Evolutionary conservation across 2,888 invertebrate species (phyloP), one percentile per base, ranked within the genome.

Genomic region (Rhogogaster chlorosoma): DNA sequence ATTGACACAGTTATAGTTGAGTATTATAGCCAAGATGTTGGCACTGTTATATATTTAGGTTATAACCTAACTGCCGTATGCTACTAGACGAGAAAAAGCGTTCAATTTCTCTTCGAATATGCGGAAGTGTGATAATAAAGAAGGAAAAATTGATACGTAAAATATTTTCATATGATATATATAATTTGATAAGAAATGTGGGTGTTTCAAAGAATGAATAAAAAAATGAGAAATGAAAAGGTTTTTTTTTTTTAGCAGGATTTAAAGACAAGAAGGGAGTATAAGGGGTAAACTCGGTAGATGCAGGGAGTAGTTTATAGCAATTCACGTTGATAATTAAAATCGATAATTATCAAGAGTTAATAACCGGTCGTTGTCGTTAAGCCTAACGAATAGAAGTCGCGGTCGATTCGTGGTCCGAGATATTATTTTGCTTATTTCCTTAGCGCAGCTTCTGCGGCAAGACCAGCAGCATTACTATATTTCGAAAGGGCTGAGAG

Each of bases 321-420:
- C 83, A 86, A 87, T 87, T 88, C 84, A 85, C 87, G 89, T 90
- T 90, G 92, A 92, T 91, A 91, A 92, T 92, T 92, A 92, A 92
- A 92, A 92, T 92, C 91, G 92, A 92, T 92, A 92, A 92, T 92
- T 92, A 92, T 92, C 91, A 89, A 86, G 89, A 89, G 89, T 91
- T 91, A 91, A 92, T 92, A 92, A 92, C 91, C 91, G 90, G 91
- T 92, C 91, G 92, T 92, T 92, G 92, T 92, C 91, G 90, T 91
- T 88, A 90, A 90, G 88, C 87, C 89, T 88, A 90, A 90, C 89
- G 88, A 89, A 89, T 88, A 89, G 87, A 85, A 86, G 87, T 87
- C 86, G 87, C 86, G 82, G 85, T 78, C 86, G 83, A 85, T 64
- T 36, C 61, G 84, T 85, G 82, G 83, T 84, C 75, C 18, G 32